Evolutionary conservation across 2,797 vertebrate genomes (phyloP).

Genomic region (Alouatta caraya): DNA sequence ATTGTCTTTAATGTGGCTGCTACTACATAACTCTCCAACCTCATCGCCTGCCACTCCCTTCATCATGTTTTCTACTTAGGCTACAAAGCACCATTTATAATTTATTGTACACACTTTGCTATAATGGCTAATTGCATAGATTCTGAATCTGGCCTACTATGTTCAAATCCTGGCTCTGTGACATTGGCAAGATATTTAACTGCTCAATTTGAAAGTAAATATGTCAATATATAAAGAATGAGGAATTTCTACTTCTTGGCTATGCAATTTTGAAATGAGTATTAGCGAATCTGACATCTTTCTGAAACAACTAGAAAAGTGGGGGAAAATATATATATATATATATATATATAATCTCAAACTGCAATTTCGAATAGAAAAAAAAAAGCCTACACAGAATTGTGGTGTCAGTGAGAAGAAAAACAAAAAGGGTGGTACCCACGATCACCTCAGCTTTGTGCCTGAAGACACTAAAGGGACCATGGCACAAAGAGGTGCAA

Average conservation of each 20-base stretch:
- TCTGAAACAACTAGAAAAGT: neutral
- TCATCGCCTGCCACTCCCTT: neutral
- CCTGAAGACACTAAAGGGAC: neutral
- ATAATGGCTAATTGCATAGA: neutral
- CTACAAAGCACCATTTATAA: neutral
- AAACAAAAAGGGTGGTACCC: neutral
- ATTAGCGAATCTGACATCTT: neutral
- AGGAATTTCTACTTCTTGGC: neutral
- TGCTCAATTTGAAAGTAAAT: neutral
- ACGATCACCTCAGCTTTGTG: neutral
- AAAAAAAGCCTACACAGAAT: neutral
- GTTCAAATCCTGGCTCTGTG: neutral
- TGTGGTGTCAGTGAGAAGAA: neutral
- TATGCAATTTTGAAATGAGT: neutral
- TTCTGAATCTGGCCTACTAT: neutral
- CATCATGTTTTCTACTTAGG: neutral
- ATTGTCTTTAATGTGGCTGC: neutral
- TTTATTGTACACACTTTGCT: neutral
- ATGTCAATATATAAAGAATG: neutral
- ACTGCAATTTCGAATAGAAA: neutral
- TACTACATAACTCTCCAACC: neutral
- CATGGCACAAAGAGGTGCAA: neutral
- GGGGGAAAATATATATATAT: neutral
- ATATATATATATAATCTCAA: neutral
- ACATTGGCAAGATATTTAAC: neutral